Evolutionary conservation across 2,113 vertebrate species (phyloP).

Genomic region (Prinia subflava): DNA sequence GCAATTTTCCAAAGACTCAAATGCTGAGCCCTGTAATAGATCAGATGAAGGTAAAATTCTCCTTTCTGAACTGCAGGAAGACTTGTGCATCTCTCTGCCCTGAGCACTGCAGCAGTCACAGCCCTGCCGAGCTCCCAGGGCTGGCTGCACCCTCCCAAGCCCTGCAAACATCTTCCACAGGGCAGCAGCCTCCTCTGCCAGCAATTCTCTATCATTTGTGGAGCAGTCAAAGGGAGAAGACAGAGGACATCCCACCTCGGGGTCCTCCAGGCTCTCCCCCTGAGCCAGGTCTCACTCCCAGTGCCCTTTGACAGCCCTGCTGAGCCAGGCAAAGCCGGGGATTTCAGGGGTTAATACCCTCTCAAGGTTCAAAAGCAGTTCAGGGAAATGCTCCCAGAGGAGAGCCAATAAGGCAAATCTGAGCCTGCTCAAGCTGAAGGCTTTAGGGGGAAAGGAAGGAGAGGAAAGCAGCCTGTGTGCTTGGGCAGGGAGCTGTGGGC

Average conservation of each 20-base stretch:
- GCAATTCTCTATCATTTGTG: not conserved
- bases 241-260: not conserved
- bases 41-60: not conserved
- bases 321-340: not conserved
- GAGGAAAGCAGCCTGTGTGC: not conserved
- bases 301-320: not conserved
- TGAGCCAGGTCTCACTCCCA: rapidly evolving
- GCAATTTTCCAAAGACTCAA: not conserved
- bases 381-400: not conserved
- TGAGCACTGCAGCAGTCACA: rapidly evolving
- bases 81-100: not conserved
- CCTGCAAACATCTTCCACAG: rapidly evolving
- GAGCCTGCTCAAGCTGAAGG: not conserved
- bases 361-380: not conserved
- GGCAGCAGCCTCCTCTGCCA: not conserved
- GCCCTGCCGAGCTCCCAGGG: rapidly evolving
- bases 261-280: rapidly evolving
- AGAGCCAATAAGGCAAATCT: not conserved
- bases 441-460: not conserved
- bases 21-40: rapidly evolving
- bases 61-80: not conserved
- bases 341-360: not conserved
- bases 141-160: not conserved
- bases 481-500: not conserved
- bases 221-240: not conserved